A percentile compares a stretch with the other conserved stretches of the same genome.
These are phyloP conservation scores for Rapana venosa DNA, from an alignment of 2,888 invertebrate genomes.

Conservation along the genomic window DNA sequence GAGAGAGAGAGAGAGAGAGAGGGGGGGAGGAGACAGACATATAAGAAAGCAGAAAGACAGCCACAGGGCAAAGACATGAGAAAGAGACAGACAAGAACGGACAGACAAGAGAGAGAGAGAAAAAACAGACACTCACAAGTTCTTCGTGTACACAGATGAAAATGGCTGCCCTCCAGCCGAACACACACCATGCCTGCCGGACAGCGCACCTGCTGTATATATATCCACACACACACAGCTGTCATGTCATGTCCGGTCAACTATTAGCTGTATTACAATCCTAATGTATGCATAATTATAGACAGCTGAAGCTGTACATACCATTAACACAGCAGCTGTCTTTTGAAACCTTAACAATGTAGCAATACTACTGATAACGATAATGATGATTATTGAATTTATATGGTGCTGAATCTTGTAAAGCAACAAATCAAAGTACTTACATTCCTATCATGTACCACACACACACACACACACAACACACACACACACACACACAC, in stretches of 20 bases:
- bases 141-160: not conserved
- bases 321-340: too few relatives aligned
- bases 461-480: not conserved
- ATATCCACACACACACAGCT: not conserved
- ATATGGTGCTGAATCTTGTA: too few relatives aligned
- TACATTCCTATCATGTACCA: not conserved
- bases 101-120: not conserved
- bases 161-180: not conserved
- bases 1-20: not conserved
- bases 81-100: too few relatives aligned
- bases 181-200: not conserved
- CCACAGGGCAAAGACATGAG: too few relatives aligned
- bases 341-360: too few relatives aligned
- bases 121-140: not conserved
- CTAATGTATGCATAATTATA: too few relatives aligned
- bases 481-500: not conserved
- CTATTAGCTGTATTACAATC: too few relatives aligned
- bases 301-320: too few relatives aligned
- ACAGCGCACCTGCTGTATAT: conserved; percentile 15
- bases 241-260: too few relatives aligned
- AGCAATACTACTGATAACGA: too few relatives aligned
- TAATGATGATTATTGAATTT: too few relatives aligned
- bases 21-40: not conserved
- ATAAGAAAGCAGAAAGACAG: not conserved
- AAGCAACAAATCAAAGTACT: too few relatives aligned